Evolutionary conservation across 2,888 invertebrate species (phyloP), one percentile per base, ranked within the genome.

Genomic region (Catocala sponsa): DNA sequence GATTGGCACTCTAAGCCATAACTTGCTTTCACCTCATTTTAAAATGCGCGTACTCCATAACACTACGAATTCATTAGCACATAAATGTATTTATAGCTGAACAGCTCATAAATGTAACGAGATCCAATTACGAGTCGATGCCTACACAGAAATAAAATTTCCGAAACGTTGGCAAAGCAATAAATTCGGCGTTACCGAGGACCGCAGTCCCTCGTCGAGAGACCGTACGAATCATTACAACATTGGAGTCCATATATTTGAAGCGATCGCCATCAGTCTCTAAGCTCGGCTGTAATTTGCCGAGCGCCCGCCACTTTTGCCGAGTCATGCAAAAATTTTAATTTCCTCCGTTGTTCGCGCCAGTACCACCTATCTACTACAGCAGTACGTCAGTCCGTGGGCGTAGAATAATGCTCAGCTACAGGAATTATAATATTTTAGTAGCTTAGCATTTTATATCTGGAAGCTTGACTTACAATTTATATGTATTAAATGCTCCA

Each of bases 311-410:
- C 49, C 51, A 48, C 60, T 59, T 67, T 57, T 68, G 75, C 65
- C 46, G 75, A 69, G 32, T 75, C 73, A 76, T 75, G 73, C 64
- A 71, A 76, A 65, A 64, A 63, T 75, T 75, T 77, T 77, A 76
- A 77, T 76, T 75, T 73, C 71, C 65, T 74, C 50, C 46, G 13
- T 51, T 63, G 58, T 60, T 55, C 68, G 59, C 10, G n/a, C 13
- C 35, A n/a, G 32, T 25, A 32, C 35, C 13, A 32, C 12, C 43
- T 33, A 41, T 11, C 6, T 53, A 43, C 15, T 15, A 15, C 15
- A 15, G 2, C 15, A 15, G 15, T 15, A 15, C 15, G 15, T 15
- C 15, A 15, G 15, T 15, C 0, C 15, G 15, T 15, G 15, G 15
- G 2, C 2, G 15, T 15, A 15, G 15, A 15, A 15, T 15, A 15